Evolutionary conservation across 2,888 invertebrate species (phyloP).

Genomic region (Mythimna impura): DNA sequence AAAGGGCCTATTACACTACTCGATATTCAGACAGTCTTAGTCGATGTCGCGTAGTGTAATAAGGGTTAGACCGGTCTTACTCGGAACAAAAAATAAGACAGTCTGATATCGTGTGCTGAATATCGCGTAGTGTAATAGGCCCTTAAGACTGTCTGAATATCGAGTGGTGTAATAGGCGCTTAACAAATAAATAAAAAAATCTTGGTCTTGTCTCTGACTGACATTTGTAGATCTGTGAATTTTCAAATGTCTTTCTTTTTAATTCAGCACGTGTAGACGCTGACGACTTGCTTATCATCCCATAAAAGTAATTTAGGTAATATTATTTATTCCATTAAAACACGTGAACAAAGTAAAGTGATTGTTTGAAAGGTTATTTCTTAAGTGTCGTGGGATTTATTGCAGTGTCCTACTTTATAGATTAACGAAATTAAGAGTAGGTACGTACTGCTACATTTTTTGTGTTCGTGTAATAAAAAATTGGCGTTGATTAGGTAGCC

Average conservation of each 20-base stretch:
- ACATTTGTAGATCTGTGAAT: conserved; percentile 55
- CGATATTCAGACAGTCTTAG: too few relatives aligned
- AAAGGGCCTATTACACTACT: too few relatives aligned
- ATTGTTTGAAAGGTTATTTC: conserved; percentile 22
- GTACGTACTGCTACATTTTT: conserved; percentile 39
- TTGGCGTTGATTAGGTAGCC: conserved; percentile 69
- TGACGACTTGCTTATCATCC: conserved; percentile 81
- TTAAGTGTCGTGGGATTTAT: conserved; percentile 10
- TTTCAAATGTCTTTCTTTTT: conserved; percentile 81
- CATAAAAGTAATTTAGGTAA: conserved; percentile 78
- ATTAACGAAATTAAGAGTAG: conserved; percentile 28
- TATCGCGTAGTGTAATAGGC: too few relatives aligned
- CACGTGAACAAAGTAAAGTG: conserved; percentile 48
- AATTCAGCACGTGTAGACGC: conserved; percentile 89
- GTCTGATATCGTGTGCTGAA: too few relatives aligned
- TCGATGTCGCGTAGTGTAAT: too few relatives aligned
- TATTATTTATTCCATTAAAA: conserved; percentile 46
- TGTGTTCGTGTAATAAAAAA: conserved; percentile 63
- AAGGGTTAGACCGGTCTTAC: too few relatives aligned
- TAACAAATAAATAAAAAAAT: too few relatives aligned
- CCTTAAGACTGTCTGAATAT: too few relatives aligned
- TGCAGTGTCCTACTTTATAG: neutral
- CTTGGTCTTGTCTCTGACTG: conserved; percentile 43
- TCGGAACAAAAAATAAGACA: too few relatives aligned
- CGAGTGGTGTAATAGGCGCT: too few relatives aligned